Conservation (phyloP, 2,797 vertebrate species). For the Clamator glandarius region DNA sequence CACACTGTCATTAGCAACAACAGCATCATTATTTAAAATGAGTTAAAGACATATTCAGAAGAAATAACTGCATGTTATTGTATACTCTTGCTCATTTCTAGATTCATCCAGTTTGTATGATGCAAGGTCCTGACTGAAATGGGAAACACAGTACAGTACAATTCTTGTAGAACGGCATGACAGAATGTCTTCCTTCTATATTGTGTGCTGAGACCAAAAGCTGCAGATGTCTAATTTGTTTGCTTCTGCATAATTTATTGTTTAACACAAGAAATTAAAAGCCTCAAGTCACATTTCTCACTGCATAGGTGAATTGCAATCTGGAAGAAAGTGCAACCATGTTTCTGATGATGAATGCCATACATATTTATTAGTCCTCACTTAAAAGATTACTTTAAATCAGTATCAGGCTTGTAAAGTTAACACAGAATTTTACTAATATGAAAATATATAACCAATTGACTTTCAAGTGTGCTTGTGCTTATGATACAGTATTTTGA, state of each 20-base stretch:
- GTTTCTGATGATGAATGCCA: background rate
- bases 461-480: background rate
- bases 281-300: background rate
- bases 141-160: background rate
- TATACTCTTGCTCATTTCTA: background rate
- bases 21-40: background rate
- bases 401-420: background rate
- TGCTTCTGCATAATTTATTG: background rate
- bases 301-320: background rate
- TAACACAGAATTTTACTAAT: background rate
- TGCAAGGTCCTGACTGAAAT: background rate
- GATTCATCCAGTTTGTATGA: background rate
- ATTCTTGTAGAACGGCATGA: background rate
- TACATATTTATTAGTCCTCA: slow-evolving; percentile 7
- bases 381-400: slow-evolving; percentile 11
- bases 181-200: background rate
- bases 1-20: background rate
- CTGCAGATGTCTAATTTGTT: background rate
- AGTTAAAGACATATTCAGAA: background rate
- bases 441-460: background rate
- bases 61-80: background rate
- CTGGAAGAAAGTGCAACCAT: background rate
- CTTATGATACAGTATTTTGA: background rate
- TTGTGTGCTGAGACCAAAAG: background rate
- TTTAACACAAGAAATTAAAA: slow-evolving; percentile 32